Evolutionary conservation across 2,797 vertebrate species (phyloP).

Genomic region (Premnoplex brunnescens): DNA sequence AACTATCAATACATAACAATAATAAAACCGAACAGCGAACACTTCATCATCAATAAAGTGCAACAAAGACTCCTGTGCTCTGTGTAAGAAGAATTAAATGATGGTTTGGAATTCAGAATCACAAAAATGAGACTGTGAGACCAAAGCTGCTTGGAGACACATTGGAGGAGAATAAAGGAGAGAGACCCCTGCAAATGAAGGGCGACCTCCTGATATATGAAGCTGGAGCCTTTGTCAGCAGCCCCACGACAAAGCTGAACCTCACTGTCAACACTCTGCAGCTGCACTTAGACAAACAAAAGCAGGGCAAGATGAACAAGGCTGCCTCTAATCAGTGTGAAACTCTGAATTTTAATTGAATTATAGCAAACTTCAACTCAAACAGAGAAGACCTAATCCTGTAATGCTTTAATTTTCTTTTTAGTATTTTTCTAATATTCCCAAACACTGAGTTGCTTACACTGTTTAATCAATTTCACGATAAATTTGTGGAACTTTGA

Average conservation of each 20-base stretch:
- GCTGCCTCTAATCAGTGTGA: slow-evolving; percentile 16
- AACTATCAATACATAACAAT: background rate
- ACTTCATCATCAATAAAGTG: background rate
- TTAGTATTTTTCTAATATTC: slow-evolving; percentile 35
- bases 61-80: slow-evolving; percentile 9
- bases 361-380: background rate
- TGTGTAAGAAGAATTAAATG: background rate
- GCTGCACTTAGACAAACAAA: background rate
- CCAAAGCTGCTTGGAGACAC: background rate
- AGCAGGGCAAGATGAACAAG: background rate
- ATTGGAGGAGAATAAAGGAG: background rate
- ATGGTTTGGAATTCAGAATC: background rate
- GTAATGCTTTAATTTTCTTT: slow-evolving; percentile 49
- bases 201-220: background rate
- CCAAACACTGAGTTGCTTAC: background rate
- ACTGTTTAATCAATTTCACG: slow-evolving; percentile 28
- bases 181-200: background rate
- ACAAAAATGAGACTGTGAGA: background rate
- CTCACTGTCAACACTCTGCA: background rate
- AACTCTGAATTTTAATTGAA: slow-evolving; percentile 56
- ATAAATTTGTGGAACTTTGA: background rate
- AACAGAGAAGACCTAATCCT: slow-evolving; percentile 31
- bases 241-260: background rate
- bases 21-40: background rate
- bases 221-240: background rate